phyloP scores from a whole-genome alignment of 1,140 invertebrate genomes.

The Mycetomoellerius zeteki region DNA sequence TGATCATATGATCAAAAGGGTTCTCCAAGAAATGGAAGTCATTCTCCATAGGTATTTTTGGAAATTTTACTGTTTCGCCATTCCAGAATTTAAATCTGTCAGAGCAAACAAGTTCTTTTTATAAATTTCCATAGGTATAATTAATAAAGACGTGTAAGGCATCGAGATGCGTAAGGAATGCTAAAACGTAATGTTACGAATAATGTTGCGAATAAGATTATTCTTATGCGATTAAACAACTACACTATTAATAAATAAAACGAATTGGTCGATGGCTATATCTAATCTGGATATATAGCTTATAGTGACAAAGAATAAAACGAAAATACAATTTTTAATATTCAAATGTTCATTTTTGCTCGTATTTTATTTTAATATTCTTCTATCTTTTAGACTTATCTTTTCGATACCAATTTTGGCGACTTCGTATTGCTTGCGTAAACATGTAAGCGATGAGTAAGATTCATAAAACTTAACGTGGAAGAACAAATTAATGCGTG shows the following conservation, averaged over 20 bases:
- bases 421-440: not conserved
- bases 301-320: not conserved
- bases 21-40: not conserved
- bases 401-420: not conserved
- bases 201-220: not conserved
- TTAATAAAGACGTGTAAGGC: not conserved
- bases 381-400: not conserved
- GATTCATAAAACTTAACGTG: not conserved
- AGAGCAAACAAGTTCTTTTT: not conserved
- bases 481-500: constrained; percentile 1
- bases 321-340: not conserved
- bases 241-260: not conserved
- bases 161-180: not conserved
- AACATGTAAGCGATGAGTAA: not conserved
- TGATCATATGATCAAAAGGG: not conserved
- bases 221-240: not conserved
- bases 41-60: not conserved
- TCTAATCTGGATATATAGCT: not conserved
- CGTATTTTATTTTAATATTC: not conserved
- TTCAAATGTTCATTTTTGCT: not conserved
- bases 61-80: not conserved
- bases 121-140: not conserved
- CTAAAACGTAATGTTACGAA: not conserved
- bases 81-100: not conserved
- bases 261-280: not conserved